These are phyloP conservation scores for Chymomyza fuscimana DNA, from an alignment of 2,888 invertebrate genomes.

Conservation along the genomic window DNA sequence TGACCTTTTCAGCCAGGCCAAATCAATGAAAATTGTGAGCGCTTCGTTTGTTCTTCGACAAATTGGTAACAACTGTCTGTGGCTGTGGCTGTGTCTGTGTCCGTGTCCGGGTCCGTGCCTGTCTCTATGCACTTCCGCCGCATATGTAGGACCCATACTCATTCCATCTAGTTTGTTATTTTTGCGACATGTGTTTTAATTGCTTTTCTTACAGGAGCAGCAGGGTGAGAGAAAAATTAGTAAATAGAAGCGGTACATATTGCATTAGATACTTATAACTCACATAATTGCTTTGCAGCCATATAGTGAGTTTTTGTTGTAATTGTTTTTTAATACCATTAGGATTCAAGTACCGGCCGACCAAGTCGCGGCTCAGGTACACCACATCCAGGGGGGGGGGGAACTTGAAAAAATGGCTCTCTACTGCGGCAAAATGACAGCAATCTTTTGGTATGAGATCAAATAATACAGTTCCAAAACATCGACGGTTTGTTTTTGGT, in stretches of 20 bases:
- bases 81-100: background rate
- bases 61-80: conserved; percentile 43
- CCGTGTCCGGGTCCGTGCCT: background rate
- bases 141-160: background rate
- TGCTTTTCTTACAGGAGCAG: background rate
- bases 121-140: background rate
- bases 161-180: background rate
- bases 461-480: too few relatives aligned
- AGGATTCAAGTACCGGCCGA: too few relatives aligned
- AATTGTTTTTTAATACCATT: background rate
- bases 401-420: too few relatives aligned
- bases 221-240: background rate
- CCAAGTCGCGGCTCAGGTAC: too few relatives aligned
- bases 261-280: background rate
- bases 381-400: too few relatives aligned
- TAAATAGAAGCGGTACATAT: background rate
- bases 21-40: conserved; percentile 73
- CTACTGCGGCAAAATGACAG: too few relatives aligned
- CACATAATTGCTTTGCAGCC: background rate
- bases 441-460: too few relatives aligned
- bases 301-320: background rate
- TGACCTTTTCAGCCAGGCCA: conserved; percentile 32
- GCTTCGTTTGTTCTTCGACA: conserved; percentile 51
- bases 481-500: too few relatives aligned
- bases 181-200: background rate